Percentiles rank a stretch among this genome's conserved stretches.
phyloP scores from a whole-genome alignment of 2,888 invertebrate species.

The Pomacea canaliculata region DNA sequence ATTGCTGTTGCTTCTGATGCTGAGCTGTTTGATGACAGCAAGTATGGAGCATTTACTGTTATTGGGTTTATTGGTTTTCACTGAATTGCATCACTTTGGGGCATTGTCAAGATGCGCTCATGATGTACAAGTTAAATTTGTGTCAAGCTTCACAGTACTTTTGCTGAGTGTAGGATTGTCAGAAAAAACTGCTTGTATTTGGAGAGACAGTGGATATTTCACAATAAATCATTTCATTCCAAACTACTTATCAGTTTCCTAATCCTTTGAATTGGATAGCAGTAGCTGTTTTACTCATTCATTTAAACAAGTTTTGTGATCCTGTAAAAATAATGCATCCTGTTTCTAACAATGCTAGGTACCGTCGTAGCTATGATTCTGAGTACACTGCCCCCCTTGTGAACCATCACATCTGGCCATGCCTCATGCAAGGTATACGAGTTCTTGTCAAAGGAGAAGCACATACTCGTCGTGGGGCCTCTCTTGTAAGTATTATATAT shows the following conservation, averaged over 20 bases:
- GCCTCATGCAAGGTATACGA: conserved; percentile 62
- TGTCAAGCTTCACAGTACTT: too few species aligned
- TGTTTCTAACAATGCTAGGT: conserved; percentile 47
- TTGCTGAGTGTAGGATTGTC: too few species aligned
- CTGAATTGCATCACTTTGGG: not conserved
- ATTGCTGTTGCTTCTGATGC: conserved; percentile 66
- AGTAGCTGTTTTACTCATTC: too few species aligned
- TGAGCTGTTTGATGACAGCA: conserved; percentile 68
- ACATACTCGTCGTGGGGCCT: conserved; percentile 65
- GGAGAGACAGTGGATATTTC: too few species aligned
- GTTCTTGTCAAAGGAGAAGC: conserved; percentile 68
- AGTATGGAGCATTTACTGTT: conserved; percentile 49
- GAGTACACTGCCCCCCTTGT: conserved; percentile 69
- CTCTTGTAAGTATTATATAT: conserved; percentile 50
- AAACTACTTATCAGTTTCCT: too few species aligned
- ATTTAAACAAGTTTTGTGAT: too few species aligned
- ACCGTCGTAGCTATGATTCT: conserved; percentile 69
- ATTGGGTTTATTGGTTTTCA: not conserved
- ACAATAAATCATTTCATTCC: too few species aligned
- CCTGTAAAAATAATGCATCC: not conserved
- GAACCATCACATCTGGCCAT: conserved; percentile 70
- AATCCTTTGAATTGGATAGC: too few species aligned
- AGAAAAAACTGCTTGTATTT: too few species aligned
- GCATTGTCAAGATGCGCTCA: too few species aligned
- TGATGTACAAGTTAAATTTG: too few species aligned